Percentiles rank a stretch among this genome's conserved stretches.
Conservation (phyloP, 64 coral and sea anemone genomes). For the Anthopleura sola region DNA sequence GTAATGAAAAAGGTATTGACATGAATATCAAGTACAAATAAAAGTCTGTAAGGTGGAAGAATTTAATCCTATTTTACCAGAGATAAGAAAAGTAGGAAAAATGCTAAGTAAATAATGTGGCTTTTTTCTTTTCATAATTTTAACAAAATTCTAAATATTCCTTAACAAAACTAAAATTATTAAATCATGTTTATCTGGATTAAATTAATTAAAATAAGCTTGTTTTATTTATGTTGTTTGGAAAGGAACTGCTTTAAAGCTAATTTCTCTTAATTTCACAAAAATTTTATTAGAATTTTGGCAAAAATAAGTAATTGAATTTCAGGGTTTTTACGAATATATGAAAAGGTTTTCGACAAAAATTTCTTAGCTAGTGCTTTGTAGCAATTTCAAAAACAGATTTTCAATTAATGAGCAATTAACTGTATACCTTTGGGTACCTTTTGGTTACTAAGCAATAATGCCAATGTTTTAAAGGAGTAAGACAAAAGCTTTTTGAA, state of each 20-base stretch:
- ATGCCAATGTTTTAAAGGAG: background rate
- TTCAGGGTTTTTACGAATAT: background rate
- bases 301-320: background rate
- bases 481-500: background rate
- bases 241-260: background rate
- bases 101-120: too few species aligned
- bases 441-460: slow-evolving; percentile 10
- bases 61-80: too few species aligned
- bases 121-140: too few species aligned
- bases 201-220: background rate
- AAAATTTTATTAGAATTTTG: background rate
- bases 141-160: too few species aligned
- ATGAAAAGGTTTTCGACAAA: too few species aligned
- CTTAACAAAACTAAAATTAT: too few species aligned
- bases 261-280: background rate
- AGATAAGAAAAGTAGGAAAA: too few species aligned
- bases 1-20: too few species aligned
- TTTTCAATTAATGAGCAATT: slow-evolving; percentile 4
- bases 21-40: too few species aligned
- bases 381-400: slow-evolving; percentile 4
- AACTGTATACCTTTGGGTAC: slow-evolving; percentile 15
- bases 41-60: too few species aligned
- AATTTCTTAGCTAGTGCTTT: background rate
- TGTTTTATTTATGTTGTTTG: background rate
- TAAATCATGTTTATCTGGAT: background rate